Percentiles rank a stretch among this genome's conserved stretches.
phyloP scores from a whole-genome alignment of 2,113 vertebrate genomes.

The Cephalopterus ornatus region DNA sequence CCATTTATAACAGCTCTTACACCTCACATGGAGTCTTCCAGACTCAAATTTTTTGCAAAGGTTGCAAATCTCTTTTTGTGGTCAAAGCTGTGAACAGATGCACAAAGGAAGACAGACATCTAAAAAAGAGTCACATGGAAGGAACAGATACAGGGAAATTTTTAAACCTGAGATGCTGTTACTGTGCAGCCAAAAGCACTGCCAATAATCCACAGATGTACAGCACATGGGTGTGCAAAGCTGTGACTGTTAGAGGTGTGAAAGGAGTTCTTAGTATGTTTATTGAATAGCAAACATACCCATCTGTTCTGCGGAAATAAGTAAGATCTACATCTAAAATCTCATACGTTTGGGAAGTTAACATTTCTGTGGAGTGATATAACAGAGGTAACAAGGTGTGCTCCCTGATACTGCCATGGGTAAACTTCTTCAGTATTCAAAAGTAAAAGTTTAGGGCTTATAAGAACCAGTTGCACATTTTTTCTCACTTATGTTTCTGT shows the following conservation, averaged over 20 bases:
- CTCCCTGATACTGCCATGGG: background rate
- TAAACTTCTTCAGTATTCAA: background rate
- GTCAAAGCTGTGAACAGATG: conserved; percentile 57
- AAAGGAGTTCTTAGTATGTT: conserved; percentile 54
- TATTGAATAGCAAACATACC: conserved; percentile 36
- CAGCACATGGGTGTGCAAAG: conserved; percentile 56
- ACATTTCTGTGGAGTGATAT: conserved; percentile 1
- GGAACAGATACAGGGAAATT: conserved; percentile 7
- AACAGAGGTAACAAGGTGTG: conserved; percentile 23
- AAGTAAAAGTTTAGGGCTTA: conserved; percentile 29
- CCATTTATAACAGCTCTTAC: background rate
- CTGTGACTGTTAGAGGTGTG: conserved; percentile 62
- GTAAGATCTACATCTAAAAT: conserved; percentile 4
- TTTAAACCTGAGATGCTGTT: conserved; percentile 56
- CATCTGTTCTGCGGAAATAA: conserved; percentile 54
- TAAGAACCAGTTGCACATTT: background rate
- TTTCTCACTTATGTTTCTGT: background rate
- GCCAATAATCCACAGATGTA: conserved; percentile 61
- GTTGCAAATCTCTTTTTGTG: conserved; percentile 29
- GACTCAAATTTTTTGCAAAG: conserved; percentile 19
- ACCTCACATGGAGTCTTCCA: background rate
- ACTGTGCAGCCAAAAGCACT: conserved; percentile 46
- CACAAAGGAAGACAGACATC: conserved; percentile 36
- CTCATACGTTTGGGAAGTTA: background rate
- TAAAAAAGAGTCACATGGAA: background rate